Evolutionary conservation across 1,140 invertebrate genomes (phyloP).

Genomic region (Drosophila ananassae): DNA sequence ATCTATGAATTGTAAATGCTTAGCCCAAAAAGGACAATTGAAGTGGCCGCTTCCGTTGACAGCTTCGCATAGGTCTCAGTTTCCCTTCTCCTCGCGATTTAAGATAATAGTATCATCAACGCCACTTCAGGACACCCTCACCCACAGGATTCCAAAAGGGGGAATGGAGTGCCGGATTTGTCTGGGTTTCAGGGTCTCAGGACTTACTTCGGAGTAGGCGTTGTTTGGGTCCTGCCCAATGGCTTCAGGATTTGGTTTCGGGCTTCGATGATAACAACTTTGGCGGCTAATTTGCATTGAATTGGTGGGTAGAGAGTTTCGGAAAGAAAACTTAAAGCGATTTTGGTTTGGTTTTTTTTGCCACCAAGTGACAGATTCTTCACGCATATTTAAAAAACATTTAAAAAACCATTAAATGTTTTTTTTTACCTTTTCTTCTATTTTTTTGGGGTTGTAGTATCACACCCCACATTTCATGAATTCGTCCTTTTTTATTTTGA

Average conservation of each 20-base stretch:
- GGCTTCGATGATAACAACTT: conserved; percentile 69
- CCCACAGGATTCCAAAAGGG: neutral
- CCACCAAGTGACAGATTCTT: conserved; percentile 66
- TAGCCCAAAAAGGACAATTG: conserved; percentile 69
- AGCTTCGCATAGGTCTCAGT: conserved; percentile 56
- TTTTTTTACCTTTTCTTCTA: conserved; percentile 52
- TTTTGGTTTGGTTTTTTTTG: conserved; percentile 35
- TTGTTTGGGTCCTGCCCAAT: conserved; percentile 51
- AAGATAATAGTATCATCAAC: conserved; percentile 84
- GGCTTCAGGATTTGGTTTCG: conserved; percentile 48
- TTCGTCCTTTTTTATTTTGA: conserved; percentile 41
- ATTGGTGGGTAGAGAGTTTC: conserved; percentile 1
- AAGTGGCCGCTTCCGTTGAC: conserved; percentile 65
- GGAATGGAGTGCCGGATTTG: conserved; percentile 33
- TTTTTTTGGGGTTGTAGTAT: conserved; percentile 39
- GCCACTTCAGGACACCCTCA: conserved; percentile 44
- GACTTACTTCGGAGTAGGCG: conserved; percentile 58
- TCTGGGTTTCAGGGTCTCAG: conserved; percentile 51
- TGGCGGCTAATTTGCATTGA: conserved; percentile 72
- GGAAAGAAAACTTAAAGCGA: conserved; percentile 61
- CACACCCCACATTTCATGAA: conserved; percentile 54
- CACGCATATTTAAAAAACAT: conserved; percentile 83
- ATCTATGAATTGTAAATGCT: conserved; percentile 79
- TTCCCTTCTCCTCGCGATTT: conserved; percentile 60
- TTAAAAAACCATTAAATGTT: conserved; percentile 83